These are phyloP conservation scores for Nasonia oneida DNA, from an alignment of 2,888 invertebrate genomes.

Conservation along the genomic window DNA sequence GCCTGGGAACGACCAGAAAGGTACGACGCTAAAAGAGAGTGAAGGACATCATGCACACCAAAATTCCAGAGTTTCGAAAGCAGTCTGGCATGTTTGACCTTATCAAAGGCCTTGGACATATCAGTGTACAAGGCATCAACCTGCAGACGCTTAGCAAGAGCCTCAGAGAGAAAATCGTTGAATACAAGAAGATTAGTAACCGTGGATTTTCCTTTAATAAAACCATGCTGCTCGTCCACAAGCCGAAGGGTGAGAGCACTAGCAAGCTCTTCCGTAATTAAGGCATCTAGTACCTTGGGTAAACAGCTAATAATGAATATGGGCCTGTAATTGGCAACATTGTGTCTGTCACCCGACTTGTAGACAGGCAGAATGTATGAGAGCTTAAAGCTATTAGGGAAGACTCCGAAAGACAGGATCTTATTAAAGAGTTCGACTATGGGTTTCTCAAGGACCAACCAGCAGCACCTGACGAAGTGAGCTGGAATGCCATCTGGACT, in stretches of 20 bases:
- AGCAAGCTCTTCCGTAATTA: neutral
- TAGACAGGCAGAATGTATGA: neutral
- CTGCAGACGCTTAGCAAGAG: neutral
- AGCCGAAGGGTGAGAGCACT: neutral
- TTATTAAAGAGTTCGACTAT: neutral
- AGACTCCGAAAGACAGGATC: neutral
- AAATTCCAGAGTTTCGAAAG: neutral
- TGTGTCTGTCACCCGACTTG: neutral
- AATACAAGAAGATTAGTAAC: too few species aligned
- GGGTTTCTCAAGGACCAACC: neutral
- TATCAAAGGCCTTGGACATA: constrained; percentile 16
- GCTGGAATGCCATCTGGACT: neutral
- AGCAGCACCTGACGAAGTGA: neutral
- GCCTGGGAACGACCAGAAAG: neutral
- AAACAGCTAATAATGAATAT: neutral
- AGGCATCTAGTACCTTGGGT: neutral
- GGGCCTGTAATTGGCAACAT: neutral
- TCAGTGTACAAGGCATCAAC: neutral
- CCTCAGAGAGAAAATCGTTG: neutral
- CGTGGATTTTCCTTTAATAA: neutral
- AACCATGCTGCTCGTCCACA: neutral
- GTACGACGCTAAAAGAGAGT: neutral
- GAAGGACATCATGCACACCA: neutral
- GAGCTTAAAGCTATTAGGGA: neutral
- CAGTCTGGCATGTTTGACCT: neutral